These are phyloP conservation scores for Cotesia congregata DNA, from an alignment of 2,888 invertebrate genomes.

Conservation along the genomic window DNA sequence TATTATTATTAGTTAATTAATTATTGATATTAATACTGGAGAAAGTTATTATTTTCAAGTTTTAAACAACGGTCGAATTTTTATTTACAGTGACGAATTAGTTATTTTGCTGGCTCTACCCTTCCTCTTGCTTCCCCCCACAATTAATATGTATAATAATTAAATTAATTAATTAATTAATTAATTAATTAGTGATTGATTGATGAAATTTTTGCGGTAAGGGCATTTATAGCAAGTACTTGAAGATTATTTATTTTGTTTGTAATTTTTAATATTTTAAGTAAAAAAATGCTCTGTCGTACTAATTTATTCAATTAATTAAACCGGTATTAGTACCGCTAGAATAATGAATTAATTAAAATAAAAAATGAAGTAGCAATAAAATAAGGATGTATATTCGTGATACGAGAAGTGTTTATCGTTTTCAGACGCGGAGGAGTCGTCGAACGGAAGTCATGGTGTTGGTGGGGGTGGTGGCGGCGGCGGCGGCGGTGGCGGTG, in stretches of 20 bases:
- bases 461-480: not conserved
- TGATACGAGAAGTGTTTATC: slow-evolving; percentile 52
- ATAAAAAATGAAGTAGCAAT: slow-evolving; percentile 15
- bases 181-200: slow-evolving; percentile 49
- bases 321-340: slow-evolving; percentile 43
- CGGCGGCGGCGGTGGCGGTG: not conserved
- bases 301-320: slow-evolving; percentile 15
- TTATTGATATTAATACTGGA: slow-evolving; percentile 32
- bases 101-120: slow-evolving; percentile 69
- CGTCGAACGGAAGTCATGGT: slow-evolving; percentile 55
- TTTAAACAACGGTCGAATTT: slow-evolving; percentile 45
- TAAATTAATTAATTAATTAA: slow-evolving; percentile 35
- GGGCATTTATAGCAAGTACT: not conserved
- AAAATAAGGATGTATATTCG: slow-evolving; percentile 28
- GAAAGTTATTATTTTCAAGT: slow-evolving; percentile 44
- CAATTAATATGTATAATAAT: slow-evolving; percentile 53
- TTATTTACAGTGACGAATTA: slow-evolving; percentile 53
- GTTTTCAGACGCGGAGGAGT: slow-evolving; percentile 67
- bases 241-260: not conserved
- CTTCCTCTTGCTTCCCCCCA: slow-evolving; percentile 71
- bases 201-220: slow-evolving; percentile 32
- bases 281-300: slow-evolving; percentile 4
- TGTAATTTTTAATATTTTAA: slow-evolving; percentile 29
- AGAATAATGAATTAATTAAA: not conserved
- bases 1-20: too few species aligned